These are phyloP conservation scores for Cynaeus angustus DNA, from an alignment of 2,888 invertebrate species.

Conservation along the genomic window DNA sequence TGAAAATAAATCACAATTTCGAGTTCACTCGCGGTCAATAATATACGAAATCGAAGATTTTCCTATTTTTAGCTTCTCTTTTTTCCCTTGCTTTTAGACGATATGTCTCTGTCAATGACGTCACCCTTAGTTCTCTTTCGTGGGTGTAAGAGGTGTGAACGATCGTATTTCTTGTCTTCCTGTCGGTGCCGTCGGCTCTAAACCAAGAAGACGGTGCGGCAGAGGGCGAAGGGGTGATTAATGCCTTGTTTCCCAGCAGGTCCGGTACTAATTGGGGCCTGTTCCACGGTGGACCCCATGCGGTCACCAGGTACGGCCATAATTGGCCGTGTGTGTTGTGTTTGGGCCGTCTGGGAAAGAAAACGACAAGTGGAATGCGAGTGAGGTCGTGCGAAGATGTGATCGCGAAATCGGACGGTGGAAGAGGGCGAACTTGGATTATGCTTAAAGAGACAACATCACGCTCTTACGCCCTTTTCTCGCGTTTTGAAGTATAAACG, in stretches of 20 bases:
- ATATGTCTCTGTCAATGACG: slow-evolving; percentile 7
- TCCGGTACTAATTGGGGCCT: slow-evolving; percentile 70
- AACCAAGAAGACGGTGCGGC: slow-evolving; percentile 4
- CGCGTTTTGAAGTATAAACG: too few relatives aligned
- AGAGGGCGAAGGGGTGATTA: slow-evolving; percentile 57
- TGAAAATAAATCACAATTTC: neutral
- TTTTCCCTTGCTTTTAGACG: too few relatives aligned
- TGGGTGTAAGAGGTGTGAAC: slow-evolving; percentile 51
- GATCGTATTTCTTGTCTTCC: slow-evolving; percentile 38
- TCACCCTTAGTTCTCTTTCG: slow-evolving; percentile 23
- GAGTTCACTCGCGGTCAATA: slow-evolving; percentile 1
- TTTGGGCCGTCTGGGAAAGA: slow-evolving; percentile 9
- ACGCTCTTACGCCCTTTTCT: too few relatives aligned
- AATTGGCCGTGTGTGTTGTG: slow-evolving; percentile 51
- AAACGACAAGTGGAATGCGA: slow-evolving; percentile 10
- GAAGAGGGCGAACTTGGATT: neutral
- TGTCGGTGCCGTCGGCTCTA: slow-evolving; percentile 12
- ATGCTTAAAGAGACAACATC: too few relatives aligned
- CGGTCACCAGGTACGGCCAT: slow-evolving; percentile 55
- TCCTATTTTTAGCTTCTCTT: too few relatives aligned
- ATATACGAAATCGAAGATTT: too few relatives aligned
- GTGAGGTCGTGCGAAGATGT: neutral
- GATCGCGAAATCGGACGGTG: slow-evolving; percentile 3
- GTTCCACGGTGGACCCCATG: slow-evolving; percentile 58
- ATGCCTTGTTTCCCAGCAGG: slow-evolving; percentile 71